A percentile compares a stretch with the other conserved stretches of the same genome.
These are phyloP conservation scores for Phoenoteleia sp. DNA, from an alignment of 2,888 invertebrate genomes.

Conservation along the genomic window DNA sequence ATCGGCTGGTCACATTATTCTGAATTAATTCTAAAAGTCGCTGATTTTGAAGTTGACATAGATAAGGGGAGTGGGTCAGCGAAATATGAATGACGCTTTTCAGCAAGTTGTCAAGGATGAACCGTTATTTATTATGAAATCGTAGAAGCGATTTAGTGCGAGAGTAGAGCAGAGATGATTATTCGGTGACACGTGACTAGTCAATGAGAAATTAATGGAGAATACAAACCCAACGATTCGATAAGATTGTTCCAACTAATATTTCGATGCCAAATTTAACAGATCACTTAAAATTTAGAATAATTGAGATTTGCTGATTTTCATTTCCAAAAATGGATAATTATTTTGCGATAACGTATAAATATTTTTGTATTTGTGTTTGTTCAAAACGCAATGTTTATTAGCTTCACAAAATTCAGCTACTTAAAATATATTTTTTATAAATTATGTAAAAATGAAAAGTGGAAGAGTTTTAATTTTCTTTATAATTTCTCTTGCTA, in stretches of 20 bases:
- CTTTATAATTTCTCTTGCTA: background rate
- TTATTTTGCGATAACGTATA: no score
- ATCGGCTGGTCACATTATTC: slow-evolving; percentile 84
- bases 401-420: no score
- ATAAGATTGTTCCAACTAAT: no score
- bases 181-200: slow-evolving; percentile 80
- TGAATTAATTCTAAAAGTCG: slow-evolving; percentile 44
- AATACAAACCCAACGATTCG: background rate
- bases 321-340: no score
- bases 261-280: background rate
- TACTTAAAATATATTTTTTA: no score
- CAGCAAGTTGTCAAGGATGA: slow-evolving; percentile 25
- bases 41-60: slow-evolving; percentile 4
- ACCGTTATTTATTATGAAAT: slow-evolving; percentile 14
- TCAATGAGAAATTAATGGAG: slow-evolving; percentile 75
- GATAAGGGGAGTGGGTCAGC: slow-evolving; percentile 2
- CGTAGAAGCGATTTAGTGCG: background rate
- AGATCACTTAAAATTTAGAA: background rate
- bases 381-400: no score
- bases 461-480: background rate
- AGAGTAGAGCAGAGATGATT: slow-evolving; percentile 13
- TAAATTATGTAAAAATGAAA: no score
- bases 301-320: no score
- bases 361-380: no score
- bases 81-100: slow-evolving; percentile 12